Evolutionary conservation across 2,113 vertebrate species (phyloP).

Genomic region (Addax nasomaculatus): DNA sequence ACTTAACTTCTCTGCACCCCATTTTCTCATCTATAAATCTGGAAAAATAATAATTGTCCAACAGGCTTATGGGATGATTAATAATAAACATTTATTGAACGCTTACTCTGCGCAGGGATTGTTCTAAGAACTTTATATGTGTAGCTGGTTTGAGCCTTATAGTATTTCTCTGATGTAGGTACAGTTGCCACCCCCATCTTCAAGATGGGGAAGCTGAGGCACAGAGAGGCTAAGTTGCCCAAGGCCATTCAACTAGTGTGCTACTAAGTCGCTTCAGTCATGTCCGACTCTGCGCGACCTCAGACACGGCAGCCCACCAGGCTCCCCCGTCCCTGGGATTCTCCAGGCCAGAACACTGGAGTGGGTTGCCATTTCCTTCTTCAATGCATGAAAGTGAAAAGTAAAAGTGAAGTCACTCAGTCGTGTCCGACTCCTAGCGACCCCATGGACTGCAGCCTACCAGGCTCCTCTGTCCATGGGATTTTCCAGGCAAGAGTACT

Average conservation of each 20-base stretch:
- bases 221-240: neutral
- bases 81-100: neutral
- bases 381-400: too few relatives aligned
- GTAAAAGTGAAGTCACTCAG: too few relatives aligned
- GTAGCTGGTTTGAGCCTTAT: neutral
- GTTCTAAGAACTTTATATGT: neutral
- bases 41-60: neutral
- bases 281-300: fast-evolving
- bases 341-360: too few relatives aligned
- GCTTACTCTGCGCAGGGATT: neutral
- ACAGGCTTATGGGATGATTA: neutral
- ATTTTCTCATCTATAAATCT: neutral
- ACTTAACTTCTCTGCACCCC: neutral
- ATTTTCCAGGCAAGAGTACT: too few relatives aligned
- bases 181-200: neutral
- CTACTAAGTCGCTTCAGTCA: too few relatives aligned
- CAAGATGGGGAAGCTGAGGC: neutral
- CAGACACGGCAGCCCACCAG: too few relatives aligned
- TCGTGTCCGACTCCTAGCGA: fast-evolving
- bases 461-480: too few relatives aligned
- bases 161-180: neutral
- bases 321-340: too few relatives aligned
- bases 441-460: too few relatives aligned
- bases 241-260: neutral
- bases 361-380: too few relatives aligned